Evolutionary conservation across 2,888 invertebrate species (phyloP), one percentile per base, ranked within the genome.

Genomic region (Therioaphis trifolii): DNA sequence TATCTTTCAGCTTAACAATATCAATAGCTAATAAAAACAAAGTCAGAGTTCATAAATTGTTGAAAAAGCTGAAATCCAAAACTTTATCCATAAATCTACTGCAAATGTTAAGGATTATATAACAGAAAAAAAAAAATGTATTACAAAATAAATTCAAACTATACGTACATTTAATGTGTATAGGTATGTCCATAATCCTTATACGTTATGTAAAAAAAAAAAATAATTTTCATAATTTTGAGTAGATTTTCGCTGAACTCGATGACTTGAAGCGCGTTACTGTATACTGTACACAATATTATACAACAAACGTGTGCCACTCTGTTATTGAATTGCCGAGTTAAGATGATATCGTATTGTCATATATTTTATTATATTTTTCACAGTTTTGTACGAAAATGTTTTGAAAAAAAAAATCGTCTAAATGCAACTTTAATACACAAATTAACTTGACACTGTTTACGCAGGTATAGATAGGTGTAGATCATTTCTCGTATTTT

Each of bases 1-100:
- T 71, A 29, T 49, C 27, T 43, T 15, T 24, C 40, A 9, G 35
- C 24, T 58, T 58, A 15, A 4, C 40, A 43, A 58, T 58, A 55
- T 74, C 74, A 55, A 75, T 58, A 40, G 58, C 74, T 75, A 75
- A 76, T 76, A 76, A 76, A 76, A 76, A 43, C 46, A 76, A 76
- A 76, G 15, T 46, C 29, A 18, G 46, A 76, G 76, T 15, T 63
- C n/a, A 49, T 63, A 76, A 27, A 63, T 76, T 46, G 43, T 76
- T 29, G 46, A 43, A 46, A 46, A 63, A 29, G 29, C 46, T 29
- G 9, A 29, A 63, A 46, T 49, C 63, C 46, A 29, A 76, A 76
- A 76, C 63, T 76, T 76, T 76, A 29, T 15, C 46, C 76, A 63
- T 76, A 76, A 76, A 76, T 76, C 46, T 49, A n/a, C 43, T 24